phyloP scores from a whole-genome alignment of 1,140 invertebrate genomes.

The Trachymyrmex septentrionalis region DNA sequence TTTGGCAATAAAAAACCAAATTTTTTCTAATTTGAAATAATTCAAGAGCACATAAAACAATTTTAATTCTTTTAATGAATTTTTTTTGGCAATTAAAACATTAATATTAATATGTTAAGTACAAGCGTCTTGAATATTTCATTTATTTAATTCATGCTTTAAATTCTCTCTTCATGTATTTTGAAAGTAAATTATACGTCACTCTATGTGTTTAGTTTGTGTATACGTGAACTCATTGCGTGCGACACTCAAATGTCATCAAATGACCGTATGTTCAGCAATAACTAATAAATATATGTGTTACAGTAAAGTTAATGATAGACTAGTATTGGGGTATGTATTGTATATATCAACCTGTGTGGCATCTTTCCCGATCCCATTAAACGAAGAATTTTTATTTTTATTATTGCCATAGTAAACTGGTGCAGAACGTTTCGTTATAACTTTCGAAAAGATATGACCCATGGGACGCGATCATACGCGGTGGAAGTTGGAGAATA shows the following conservation, averaged over 20 bases:
- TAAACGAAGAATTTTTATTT: constrained; percentile 53
- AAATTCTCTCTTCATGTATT: neutral
- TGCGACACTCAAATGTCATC: constrained; percentile 23
- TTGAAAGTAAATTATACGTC: constrained; percentile 1
- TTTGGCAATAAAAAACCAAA: neutral
- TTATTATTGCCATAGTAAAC: constrained; percentile 65
- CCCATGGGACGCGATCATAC: neutral
- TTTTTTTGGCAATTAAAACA: neutral
- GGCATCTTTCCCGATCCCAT: constrained; percentile 46
- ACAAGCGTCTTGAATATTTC: neutral
- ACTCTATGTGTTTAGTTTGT: neutral
- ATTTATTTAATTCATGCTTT: neutral
- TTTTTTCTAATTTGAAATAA: constrained; percentile 1
- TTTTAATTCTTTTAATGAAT: neutral
- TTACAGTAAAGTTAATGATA: constrained; percentile 46
- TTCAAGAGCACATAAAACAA: neutral
- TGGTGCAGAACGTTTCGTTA: constrained; percentile 48
- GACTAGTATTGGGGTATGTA: neutral
- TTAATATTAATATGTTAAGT: constrained; percentile 6
- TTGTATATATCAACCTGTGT: constrained; percentile 57
- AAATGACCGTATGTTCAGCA: constrained; percentile 46
- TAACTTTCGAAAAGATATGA: constrained; percentile 40
- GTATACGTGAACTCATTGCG: constrained; percentile 32
- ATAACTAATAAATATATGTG: constrained; percentile 63
- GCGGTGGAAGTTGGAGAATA: neutral